phyloP scores from a whole-genome alignment of 2,888 invertebrate species.

The Tyria jacobaeae region DNA sequence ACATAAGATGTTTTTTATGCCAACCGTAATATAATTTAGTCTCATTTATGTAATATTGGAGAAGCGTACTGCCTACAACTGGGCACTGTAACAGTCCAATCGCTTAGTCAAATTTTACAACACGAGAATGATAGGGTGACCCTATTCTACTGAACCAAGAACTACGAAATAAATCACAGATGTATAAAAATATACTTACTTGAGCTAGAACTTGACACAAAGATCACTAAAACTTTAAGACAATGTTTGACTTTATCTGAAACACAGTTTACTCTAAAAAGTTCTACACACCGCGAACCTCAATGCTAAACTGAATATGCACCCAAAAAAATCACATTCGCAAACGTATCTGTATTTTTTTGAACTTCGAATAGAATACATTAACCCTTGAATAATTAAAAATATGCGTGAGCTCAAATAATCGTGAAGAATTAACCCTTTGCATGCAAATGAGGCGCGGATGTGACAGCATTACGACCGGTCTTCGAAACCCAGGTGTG shows the following conservation, averaged over 20 bases:
- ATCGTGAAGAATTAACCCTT: conserved; percentile 84
- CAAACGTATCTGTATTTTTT: conserved; percentile 68
- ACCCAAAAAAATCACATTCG: conserved; percentile 65
- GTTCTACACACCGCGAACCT: conserved; percentile 68
- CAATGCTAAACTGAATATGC: conserved; percentile 70
- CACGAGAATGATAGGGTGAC: too few relatives aligned
- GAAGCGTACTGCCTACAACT: too few relatives aligned
- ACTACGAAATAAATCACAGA: background rate
- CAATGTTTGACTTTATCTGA: background rate
- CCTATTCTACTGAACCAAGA: too few relatives aligned
- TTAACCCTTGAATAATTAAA: conserved; percentile 87
- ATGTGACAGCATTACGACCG: conserved; percentile 75
- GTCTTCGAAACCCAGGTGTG: conserved; percentile 75
- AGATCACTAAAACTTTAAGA: background rate
- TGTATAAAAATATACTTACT: background rate
- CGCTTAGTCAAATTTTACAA: too few relatives aligned
- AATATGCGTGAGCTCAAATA: conserved; percentile 84
- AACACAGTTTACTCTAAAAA: conserved; percentile 20
- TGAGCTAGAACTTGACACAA: background rate
- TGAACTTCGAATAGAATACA: conserved; percentile 74
- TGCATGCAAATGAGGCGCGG: conserved; percentile 78
- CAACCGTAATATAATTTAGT: too few relatives aligned
- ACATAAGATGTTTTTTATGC: too few relatives aligned
- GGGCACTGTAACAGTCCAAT: too few relatives aligned
- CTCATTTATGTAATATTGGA: too few relatives aligned